phyloP scores from a whole-genome alignment of 2,888 invertebrate species.

The Limnephilus auricula region DNA sequence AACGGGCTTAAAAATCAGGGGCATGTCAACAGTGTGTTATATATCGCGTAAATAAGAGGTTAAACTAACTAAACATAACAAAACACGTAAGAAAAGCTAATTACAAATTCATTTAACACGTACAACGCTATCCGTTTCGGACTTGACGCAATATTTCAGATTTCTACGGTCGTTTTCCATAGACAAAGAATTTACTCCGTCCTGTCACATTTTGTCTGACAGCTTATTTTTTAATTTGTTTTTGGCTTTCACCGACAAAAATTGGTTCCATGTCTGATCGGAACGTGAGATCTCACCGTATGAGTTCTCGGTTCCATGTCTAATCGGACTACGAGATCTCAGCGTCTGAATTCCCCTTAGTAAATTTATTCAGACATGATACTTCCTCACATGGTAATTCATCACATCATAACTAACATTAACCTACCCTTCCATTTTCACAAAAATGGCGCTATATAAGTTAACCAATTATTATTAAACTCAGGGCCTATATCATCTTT shows the following conservation, averaged over 20 bases:
- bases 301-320: too few relatives aligned
- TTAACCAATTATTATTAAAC: too few relatives aligned
- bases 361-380: too few relatives aligned
- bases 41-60: background rate
- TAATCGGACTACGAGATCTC: too few relatives aligned
- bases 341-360: too few relatives aligned
- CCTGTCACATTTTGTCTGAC: background rate
- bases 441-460: too few relatives aligned
- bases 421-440: too few relatives aligned
- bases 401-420: too few relatives aligned
- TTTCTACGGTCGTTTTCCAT: background rate
- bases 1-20: background rate
- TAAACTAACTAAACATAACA: background rate
- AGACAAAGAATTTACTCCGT: background rate
- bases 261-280: too few relatives aligned
- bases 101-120: background rate
- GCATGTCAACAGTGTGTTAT: background rate
- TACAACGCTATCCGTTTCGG: background rate
- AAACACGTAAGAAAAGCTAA: background rate
- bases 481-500: too few relatives aligned
- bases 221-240: background rate
- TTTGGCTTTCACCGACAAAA: background rate
- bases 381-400: too few relatives aligned
- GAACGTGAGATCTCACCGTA: too few relatives aligned
- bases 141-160: slow-evolving; percentile 2